A percentile compares a stretch with the other conserved stretches of the same genome.
phyloP scores from a whole-genome alignment of 2,113 vertebrate species.

The Mionectes macconnelli region DNA sequence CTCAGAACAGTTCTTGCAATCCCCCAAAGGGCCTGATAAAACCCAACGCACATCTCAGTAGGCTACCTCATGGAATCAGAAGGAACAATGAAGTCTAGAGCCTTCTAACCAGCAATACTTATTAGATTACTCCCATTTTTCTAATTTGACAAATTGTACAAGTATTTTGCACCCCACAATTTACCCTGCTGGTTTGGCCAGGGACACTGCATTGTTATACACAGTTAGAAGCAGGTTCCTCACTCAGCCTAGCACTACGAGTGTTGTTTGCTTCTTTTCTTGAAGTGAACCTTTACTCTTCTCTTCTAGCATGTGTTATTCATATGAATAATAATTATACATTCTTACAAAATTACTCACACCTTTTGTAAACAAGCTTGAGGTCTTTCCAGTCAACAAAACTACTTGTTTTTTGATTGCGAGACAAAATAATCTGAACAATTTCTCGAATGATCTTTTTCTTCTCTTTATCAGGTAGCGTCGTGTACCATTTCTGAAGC shows the following conservation, averaged over 20 bases:
- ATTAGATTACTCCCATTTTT: background rate
- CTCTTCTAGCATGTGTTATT: background rate
- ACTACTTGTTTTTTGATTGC: slow-evolving; percentile 89
- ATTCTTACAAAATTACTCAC: slow-evolving; percentile 71
- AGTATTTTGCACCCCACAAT: background rate
- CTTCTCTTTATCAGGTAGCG: slow-evolving; percentile 90
- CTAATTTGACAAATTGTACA: background rate
- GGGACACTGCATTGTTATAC: background rate
- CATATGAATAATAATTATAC: background rate
- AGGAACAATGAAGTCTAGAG: background rate
- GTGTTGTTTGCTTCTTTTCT: background rate
- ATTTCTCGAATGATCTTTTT: slow-evolving; percentile 94
- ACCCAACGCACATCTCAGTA: background rate
- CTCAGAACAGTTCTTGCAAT: background rate
- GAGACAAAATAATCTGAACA: slow-evolving; percentile 86
- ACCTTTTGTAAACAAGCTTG: slow-evolving; percentile 98
- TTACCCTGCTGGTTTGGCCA: background rate
- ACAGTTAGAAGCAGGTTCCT: background rate
- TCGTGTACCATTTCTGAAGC: slow-evolving; percentile 95
- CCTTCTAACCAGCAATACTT: background rate
- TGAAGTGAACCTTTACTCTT: background rate
- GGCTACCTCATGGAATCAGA: background rate
- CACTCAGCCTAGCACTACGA: background rate
- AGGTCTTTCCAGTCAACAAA: slow-evolving; percentile 97
- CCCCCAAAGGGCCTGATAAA: background rate